Evolutionary conservation across 1,140 invertebrate genomes (phyloP).

Genomic region (Whitmania pigra): DNA sequence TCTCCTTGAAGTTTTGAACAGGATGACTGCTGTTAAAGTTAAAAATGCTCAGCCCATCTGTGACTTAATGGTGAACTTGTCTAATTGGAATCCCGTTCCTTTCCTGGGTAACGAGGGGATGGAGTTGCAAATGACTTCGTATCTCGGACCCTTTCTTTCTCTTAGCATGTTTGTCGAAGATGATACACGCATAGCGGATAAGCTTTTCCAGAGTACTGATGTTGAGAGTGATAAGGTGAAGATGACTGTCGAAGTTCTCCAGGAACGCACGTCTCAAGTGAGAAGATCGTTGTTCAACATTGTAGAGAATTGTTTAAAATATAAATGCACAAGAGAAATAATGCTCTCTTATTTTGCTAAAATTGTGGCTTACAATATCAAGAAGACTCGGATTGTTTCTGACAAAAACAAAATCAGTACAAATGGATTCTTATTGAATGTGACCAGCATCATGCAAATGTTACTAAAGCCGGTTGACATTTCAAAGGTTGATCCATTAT

Average conservation of each 20-base stretch:
- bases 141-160: conserved; percentile 73
- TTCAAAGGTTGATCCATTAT: conserved; percentile 6
- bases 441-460: neutral
- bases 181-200: no score
- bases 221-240: no score
- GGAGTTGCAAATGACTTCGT: conserved; percentile 69
- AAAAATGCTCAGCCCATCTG: conserved; percentile 60
- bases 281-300: no score
- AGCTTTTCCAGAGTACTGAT: no score
- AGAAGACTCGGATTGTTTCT: no score
- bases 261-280: no score
- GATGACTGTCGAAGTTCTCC: no score
- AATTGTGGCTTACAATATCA: no score
- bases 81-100: neutral
- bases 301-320: no score
- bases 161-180: conserved; percentile 85
- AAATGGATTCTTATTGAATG: neutral
- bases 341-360: no score
- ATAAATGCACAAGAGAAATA: no score
- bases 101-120: conserved; percentile 27
- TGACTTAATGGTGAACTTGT: conserved; percentile 38
- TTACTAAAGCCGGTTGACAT: neutral
- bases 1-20: conserved; percentile 53
- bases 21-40: conserved; percentile 58
- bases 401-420: neutral